phyloP scores from a whole-genome alignment of 2,888 invertebrate species.

The Cyaniris semiargus region DNA sequence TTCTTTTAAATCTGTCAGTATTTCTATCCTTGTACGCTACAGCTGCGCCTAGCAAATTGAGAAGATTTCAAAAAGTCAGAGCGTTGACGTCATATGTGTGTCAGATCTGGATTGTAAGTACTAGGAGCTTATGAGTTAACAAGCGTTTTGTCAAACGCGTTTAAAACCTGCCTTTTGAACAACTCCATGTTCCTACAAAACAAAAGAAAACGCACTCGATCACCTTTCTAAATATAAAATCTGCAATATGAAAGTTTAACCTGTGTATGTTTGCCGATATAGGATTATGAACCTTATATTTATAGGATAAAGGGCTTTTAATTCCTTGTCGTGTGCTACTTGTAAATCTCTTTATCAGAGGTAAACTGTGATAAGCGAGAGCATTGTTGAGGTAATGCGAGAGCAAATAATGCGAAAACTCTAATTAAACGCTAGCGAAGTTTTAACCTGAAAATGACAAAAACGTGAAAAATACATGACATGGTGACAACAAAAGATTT shows the following conservation, averaged over 20 bases:
- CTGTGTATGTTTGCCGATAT: not conserved
- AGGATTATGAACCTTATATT: not conserved
- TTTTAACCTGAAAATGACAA: not conserved
- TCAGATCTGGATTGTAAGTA: no score
- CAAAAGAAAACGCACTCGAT: not conserved
- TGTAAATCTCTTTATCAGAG: conserved; percentile 27
- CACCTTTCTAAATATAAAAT: conserved; percentile 22
- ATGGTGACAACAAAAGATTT: not conserved
- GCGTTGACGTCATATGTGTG: no score
- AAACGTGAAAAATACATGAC: not conserved
- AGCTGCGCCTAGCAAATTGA: no score
- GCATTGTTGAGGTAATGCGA: not conserved
- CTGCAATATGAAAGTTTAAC: not conserved
- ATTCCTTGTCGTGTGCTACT: conserved; percentile 9
- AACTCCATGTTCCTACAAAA: conserved; percentile 2
- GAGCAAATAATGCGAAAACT: not conserved
- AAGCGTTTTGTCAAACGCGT: not conserved
- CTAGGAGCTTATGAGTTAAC: no score
- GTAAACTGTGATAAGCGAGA: conserved; percentile 1
- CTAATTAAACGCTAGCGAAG: not conserved
- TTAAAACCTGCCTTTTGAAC: not conserved
- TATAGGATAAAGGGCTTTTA: not conserved
- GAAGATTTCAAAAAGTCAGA: no score
- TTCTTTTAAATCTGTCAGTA: no score
- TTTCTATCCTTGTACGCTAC: no score